Percentiles rank a stretch among this genome's conserved stretches.
Conservation (phyloP, 2,888 invertebrate genomes). For the Lymantria monacha region DNA sequence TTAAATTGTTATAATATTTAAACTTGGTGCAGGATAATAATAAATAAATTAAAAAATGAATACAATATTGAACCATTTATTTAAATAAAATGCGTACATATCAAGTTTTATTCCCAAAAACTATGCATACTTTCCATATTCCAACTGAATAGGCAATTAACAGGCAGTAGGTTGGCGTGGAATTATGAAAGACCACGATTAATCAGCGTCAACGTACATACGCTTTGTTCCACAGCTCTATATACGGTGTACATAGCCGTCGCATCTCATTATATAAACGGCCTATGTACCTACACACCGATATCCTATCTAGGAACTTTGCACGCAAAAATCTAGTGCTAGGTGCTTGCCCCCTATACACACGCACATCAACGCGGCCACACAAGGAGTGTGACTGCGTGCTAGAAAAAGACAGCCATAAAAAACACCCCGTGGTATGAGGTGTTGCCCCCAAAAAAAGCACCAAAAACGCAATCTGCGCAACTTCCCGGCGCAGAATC, state of each 20-base stretch:
- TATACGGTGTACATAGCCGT: slow-evolving; percentile 67
- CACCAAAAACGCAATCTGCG: slow-evolving; percentile 83
- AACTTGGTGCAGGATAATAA: too few species aligned
- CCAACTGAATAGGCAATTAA: slow-evolving; percentile 32
- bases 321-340: slow-evolving; percentile 79
- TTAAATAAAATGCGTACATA: too few species aligned
- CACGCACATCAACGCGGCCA: slow-evolving; percentile 42
- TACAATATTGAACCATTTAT: too few species aligned
- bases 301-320: slow-evolving; percentile 75
- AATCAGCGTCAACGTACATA: slow-evolving; percentile 69
- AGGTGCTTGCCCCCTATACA: slow-evolving; percentile 69
- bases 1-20: too few species aligned
- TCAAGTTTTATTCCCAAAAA: slow-evolving; percentile 9
- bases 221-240: slow-evolving; percentile 71
- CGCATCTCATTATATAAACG: slow-evolving; percentile 76
- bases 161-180: slow-evolving; percentile 35
- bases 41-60: too few species aligned
- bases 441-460: slow-evolving; percentile 82
- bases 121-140: slow-evolving; percentile 21
- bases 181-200: slow-evolving; percentile 71
- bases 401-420: slow-evolving; percentile 78
- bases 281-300: slow-evolving; percentile 51
- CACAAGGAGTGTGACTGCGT: slow-evolving; percentile 64
- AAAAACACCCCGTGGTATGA: slow-evolving; percentile 80
- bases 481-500: slow-evolving; percentile 84